These are phyloP conservation scores for Hylia prasina DNA, from an alignment of 2,113 vertebrate species.

Conservation along the genomic window DNA sequence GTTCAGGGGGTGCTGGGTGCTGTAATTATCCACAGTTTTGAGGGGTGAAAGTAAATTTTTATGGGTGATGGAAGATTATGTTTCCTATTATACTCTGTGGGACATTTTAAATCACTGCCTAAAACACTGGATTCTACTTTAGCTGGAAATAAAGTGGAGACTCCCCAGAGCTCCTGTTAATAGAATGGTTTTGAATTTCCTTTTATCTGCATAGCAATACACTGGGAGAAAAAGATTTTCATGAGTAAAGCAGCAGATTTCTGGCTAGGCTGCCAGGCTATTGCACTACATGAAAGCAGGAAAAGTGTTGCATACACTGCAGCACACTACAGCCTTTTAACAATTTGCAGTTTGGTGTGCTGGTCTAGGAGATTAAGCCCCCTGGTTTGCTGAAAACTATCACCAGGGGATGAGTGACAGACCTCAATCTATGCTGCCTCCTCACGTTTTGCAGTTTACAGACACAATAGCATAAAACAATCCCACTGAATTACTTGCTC, in stretches of 20 bases:
- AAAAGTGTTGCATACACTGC: background rate
- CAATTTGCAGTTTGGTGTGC: background rate
- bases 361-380: background rate
- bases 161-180: background rate
- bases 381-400: background rate
- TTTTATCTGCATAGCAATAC: conserved; percentile 8
- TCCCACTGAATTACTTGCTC: background rate
- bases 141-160: background rate
- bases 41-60: background rate
- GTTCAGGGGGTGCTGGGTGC: background rate
- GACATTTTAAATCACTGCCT: background rate
- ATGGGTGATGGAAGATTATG: background rate
- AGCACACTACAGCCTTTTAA: background rate
- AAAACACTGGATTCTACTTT: background rate
- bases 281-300: background rate
- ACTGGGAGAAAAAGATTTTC: background rate
- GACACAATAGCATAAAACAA: background rate
- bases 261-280: background rate
- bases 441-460: background rate
- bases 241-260: background rate
- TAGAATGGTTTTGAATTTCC: background rate
- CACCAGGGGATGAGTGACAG: background rate
- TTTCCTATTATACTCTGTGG: background rate
- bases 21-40: background rate
- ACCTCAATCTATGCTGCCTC: background rate